phyloP scores from a whole-genome alignment of 2,888 invertebrate species.

The Mechanitis messenoides region DNA sequence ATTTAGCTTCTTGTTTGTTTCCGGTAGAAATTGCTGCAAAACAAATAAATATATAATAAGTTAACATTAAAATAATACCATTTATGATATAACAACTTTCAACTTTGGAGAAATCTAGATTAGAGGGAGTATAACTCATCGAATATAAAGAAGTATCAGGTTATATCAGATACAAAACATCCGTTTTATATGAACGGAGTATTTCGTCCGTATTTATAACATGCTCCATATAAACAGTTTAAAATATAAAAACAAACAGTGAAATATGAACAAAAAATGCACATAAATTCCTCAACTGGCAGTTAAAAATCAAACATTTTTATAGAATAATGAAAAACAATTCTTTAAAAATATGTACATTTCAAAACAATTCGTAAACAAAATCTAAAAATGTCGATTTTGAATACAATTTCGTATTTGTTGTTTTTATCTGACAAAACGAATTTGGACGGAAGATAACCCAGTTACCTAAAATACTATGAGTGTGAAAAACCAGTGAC shows the following conservation, averaged over 20 bases:
- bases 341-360: slow-evolving; percentile 10
- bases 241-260: background rate
- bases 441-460: slow-evolving; percentile 22
- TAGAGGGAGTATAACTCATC: no score
- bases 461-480: slow-evolving; percentile 24
- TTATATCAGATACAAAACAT: no score
- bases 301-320: background rate
- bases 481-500: slow-evolving; percentile 14
- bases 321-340: slow-evolving; percentile 1
- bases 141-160: no score
- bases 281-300: slow-evolving; percentile 4
- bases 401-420: slow-evolving; percentile 20
- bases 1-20: slow-evolving; percentile 40
- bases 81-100: background rate
- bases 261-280: background rate
- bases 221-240: background rate
- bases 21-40: slow-evolving; percentile 42
- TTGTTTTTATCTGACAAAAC: slow-evolving; percentile 18
- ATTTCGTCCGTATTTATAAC: background rate
- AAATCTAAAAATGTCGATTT: slow-evolving; percentile 15
- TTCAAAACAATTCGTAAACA: slow-evolving; percentile 13
- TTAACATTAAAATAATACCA: slow-evolving; percentile 2
- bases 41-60: slow-evolving; percentile 9
- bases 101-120: background rate
- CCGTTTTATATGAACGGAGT: background rate